Evolutionary conservation across 2,113 vertebrate species (phyloP).

Genomic region (Setophaga kirtlandii): DNA sequence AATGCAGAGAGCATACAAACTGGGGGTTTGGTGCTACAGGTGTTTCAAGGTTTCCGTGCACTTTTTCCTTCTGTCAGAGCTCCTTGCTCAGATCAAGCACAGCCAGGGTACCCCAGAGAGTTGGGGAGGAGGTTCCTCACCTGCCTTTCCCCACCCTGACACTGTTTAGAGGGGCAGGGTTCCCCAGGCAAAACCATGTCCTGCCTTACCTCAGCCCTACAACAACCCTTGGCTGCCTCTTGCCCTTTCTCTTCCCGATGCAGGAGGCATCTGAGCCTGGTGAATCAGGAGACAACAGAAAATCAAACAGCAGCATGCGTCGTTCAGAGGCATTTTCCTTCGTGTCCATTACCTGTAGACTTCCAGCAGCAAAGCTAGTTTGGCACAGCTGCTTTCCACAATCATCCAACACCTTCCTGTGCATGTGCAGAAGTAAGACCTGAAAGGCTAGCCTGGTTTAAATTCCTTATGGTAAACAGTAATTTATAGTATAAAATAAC

Average conservation of each 20-base stretch:
- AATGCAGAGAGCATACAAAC: not conserved
- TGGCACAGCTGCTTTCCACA: not conserved
- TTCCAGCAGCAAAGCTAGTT: not conserved
- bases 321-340: not conserved
- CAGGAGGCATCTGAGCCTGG: not conserved
- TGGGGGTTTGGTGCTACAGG: not conserved
- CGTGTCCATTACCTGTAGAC: not conserved
- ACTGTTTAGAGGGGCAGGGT: accelerated
- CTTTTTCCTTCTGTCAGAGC: not conserved
- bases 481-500: not conserved
- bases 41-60: not conserved
- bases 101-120: not conserved
- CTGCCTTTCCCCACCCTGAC: not conserved
- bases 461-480: not conserved
- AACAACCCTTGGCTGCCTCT: not conserved
- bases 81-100: not conserved
- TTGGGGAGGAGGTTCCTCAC: not conserved
- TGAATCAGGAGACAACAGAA: not conserved
- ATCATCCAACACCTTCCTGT: not conserved
- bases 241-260: not conserved
- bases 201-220: not conserved
- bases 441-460: not conserved
- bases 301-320: not conserved
- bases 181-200: not conserved
- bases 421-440: not conserved